Evolutionary conservation across 1,140 invertebrate species (phyloP).

Genomic region (Leptinotarsa lineolata): DNA sequence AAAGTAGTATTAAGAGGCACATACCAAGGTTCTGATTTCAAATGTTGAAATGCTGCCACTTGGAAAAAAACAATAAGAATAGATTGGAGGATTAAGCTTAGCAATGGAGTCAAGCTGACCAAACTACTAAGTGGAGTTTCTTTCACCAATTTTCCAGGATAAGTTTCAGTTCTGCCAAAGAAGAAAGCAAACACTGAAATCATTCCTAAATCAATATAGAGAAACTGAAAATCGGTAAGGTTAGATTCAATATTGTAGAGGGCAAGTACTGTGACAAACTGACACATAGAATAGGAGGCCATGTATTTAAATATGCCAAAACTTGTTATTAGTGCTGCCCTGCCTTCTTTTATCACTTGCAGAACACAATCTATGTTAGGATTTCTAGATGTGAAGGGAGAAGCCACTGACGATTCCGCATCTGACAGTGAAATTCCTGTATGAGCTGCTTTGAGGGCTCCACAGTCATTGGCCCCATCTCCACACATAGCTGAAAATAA

Average conservation of each 20-base stretch:
- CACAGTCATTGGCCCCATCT: constrained; percentile 97
- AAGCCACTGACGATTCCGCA: constrained; percentile 93
- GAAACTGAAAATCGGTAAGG: constrained; percentile 80
- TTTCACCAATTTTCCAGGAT: constrained; percentile 68
- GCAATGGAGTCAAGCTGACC: constrained; percentile 68
- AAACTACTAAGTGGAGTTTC: constrained; percentile 73
- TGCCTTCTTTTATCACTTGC: constrained; percentile 87
- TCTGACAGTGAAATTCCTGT: constrained; percentile 95
- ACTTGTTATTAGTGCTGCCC: constrained; percentile 92
- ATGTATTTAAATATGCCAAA: constrained; percentile 97
- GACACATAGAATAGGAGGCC: constrained; percentile 75
- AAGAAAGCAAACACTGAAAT: constrained; percentile 83
- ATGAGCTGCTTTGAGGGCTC: constrained; percentile 92
- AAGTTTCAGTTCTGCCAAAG: constrained; percentile 80
- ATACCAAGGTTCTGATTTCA: constrained; percentile 77
- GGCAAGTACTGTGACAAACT: constrained; percentile 90
- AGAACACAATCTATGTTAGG: constrained; percentile 91
- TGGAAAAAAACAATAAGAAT: constrained; percentile 72
- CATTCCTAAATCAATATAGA: constrained; percentile 82
- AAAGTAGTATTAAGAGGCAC: constrained; percentile 61
- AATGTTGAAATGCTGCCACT: constrained; percentile 65
- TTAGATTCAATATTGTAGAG: constrained; percentile 84
- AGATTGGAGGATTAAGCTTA: constrained; percentile 75
- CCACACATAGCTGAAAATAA: constrained; percentile 85
- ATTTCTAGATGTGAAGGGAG: constrained; percentile 92